Evolutionary conservation across 2,797 vertebrate species (phyloP).

Genomic region (Cynopterus sphinx): DNA sequence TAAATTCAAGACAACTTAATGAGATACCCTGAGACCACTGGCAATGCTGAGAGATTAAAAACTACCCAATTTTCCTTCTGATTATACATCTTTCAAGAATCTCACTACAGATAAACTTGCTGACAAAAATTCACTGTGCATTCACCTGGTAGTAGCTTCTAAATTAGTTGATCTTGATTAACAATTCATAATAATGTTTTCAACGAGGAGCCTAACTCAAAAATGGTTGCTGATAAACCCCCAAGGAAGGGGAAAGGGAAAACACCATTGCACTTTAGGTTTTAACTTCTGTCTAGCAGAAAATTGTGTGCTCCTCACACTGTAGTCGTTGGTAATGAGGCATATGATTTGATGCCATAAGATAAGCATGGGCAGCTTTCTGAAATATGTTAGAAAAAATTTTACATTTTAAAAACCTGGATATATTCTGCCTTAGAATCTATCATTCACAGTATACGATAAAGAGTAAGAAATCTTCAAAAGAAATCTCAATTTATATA

Average conservation of each 20-base stretch:
- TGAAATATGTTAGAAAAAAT: neutral
- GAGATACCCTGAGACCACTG: neutral
- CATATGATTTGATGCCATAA: fast-evolving
- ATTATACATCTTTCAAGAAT: neutral
- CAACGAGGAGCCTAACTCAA: neutral
- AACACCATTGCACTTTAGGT: neutral
- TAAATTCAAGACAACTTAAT: neutral
- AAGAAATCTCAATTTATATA: neutral
- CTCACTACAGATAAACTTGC: neutral
- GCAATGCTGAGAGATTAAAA: neutral
- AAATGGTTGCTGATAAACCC: neutral
- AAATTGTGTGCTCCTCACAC: neutral
- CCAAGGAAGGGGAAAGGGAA: neutral
- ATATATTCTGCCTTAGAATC: neutral
- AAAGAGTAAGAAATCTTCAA: neutral
- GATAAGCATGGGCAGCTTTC: neutral
- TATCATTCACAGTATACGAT: too few relatives aligned
- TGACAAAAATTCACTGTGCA: neutral
- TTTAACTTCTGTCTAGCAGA: neutral
- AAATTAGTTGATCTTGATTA: neutral
- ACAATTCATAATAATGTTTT: neutral
- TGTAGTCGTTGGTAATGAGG: neutral
- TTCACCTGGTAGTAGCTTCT: neutral
- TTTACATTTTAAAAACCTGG: neutral
- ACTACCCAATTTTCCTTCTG: neutral